phyloP scores from a whole-genome alignment of 92 coral and sea anemone genomes.

The Galaxea fascicularis region DNA sequence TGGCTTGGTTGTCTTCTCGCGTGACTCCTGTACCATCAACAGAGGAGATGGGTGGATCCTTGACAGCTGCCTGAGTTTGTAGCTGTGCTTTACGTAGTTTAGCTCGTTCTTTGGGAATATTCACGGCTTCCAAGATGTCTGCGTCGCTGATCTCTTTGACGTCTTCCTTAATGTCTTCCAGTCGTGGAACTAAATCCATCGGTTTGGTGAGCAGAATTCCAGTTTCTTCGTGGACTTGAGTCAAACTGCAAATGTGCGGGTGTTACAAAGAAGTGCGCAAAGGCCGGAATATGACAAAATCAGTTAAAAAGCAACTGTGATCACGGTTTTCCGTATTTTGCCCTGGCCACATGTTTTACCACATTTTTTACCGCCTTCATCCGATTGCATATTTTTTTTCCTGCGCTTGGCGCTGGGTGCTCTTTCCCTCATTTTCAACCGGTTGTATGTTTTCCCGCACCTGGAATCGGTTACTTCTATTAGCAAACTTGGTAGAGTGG shows the following conservation, averaged over 20 bases:
- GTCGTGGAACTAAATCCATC: constrained; percentile 60
- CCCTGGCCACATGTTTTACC: no score
- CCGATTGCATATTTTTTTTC: no score
- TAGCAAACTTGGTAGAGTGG: no score
- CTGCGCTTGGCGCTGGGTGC: no score
- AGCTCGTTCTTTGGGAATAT: constrained; percentile 55
- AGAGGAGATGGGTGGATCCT: constrained; percentile 39
- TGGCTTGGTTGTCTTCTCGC: constrained; percentile 17
- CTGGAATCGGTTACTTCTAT: no score
- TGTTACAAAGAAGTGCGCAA: not conserved
- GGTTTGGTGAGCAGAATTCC: constrained; percentile 76
- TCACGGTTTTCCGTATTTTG: no score
- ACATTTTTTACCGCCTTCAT: no score
- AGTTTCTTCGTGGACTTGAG: constrained; percentile 80
- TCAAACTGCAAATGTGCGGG: constrained; percentile 51
- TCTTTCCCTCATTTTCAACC: no score
- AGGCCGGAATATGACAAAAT: no score
- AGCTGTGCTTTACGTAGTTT: constrained; percentile 22
- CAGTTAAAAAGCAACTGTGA: no score
- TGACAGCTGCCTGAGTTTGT: constrained; percentile 19
- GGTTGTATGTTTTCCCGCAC: no score
- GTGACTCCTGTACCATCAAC: constrained; percentile 52
- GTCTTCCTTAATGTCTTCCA: constrained; percentile 43
- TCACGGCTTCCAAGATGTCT: constrained; percentile 45
- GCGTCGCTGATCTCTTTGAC: constrained; percentile 33